Evolutionary conservation across 1,140 invertebrate genomes (phyloP).

Genomic region (Grapholita molesta): DNA sequence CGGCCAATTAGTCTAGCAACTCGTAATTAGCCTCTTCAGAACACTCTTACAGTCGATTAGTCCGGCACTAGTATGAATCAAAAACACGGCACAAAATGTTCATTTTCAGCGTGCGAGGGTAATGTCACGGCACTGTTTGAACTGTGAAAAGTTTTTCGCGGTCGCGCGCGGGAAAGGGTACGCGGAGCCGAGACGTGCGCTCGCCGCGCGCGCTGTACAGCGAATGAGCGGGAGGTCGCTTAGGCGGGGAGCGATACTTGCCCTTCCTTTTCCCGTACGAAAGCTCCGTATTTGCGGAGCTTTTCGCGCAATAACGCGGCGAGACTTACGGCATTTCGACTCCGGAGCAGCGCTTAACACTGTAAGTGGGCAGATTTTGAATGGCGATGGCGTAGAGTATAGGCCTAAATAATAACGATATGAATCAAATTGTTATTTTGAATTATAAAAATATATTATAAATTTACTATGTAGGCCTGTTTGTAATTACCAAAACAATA

Average conservation of each 20-base stretch:
- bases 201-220: conserved; percentile 23
- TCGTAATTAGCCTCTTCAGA: conserved; percentile 70
- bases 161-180: conserved; percentile 57
- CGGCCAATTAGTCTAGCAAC: conserved; percentile 71
- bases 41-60: conserved; percentile 51
- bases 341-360: conserved; percentile 50
- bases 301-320: conserved; percentile 49
- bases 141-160: conserved; percentile 72
- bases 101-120: conserved; percentile 52
- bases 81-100: conserved; percentile 60
- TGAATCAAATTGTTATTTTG: conserved; percentile 51
- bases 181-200: conserved; percentile 32
- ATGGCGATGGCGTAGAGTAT: conserved; percentile 65
- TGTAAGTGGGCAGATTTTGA: conserved; percentile 74
- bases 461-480: no score
- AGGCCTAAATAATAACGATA: conserved; percentile 71
- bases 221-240: conserved; percentile 15
- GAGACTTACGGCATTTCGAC: conserved; percentile 38
- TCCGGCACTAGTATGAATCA: conserved; percentile 51
- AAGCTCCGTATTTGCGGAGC: conserved; percentile 60
- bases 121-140: conserved; percentile 52
- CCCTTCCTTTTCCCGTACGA: conserved; percentile 64
- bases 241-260: conserved; percentile 52
- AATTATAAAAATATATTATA: no score
- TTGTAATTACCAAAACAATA: no score